Evolutionary conservation across 2,888 invertebrate species (phyloP), one percentile per base, ranked within the genome.

Genomic region (Tenthredo distinguenda): DNA sequence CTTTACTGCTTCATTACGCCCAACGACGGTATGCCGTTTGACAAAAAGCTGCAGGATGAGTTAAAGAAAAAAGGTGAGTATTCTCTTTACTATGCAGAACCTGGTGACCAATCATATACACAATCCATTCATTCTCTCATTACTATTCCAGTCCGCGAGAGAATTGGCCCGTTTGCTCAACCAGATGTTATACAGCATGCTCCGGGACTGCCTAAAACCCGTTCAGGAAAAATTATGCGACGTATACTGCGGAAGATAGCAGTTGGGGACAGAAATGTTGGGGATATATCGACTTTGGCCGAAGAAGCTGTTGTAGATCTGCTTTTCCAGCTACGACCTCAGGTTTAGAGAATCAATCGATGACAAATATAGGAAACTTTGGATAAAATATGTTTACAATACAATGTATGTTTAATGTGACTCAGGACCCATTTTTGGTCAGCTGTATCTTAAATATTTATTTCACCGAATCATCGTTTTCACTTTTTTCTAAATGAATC

Each of bases 211-310:
- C 99, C 99, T 0, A 99, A 99, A 94, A 99, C 99, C 0, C 95
- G 99, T 77, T 99, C 99, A 0, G 99, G 99, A 1, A 99, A 99
- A 94, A 99, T 99, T 87, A 99, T 99, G 98, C 96, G 99, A 86
- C 95, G 99, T 87, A 97, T 99, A 86, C 94, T 99, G 87, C 95
- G 99, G 87, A 99, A 99, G 94, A 96, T 99, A 18, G 99, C 99
- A 0, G 94, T 97, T 2, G 98, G 98, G 62, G 99, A 99, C 92
- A 95, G 94, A 76, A 96, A 99, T 88, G 96, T 99, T 65, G 99
- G 99, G 4, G 99, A 99, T 94, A 96, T 96, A 1, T 98, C 99
- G 74, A 99, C 99, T 0, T 94, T 99, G 88, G 99, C 99, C 43
- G 99, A 99, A 91, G 97, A 98, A 89, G 94, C 95, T n/a, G 97